Base-by-base conservation (phyloP, 2,888 invertebrate genomes). In the Diogma glabrata region DNA sequence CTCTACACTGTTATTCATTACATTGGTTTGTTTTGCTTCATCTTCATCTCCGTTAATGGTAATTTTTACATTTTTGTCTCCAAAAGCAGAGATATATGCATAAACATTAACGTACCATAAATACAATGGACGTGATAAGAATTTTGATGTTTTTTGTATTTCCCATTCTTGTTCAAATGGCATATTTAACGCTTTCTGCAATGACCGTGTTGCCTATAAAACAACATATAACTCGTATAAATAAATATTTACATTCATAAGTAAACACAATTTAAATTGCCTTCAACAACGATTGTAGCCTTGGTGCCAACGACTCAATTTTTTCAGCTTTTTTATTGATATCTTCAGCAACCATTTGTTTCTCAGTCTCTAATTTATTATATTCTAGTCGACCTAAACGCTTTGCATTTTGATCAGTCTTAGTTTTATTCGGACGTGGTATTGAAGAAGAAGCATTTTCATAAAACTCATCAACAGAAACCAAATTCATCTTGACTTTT, bases 401-500 rank as follows among this genome's bases (percentile, higher is more conserved):
- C 54, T 85, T 73, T 60, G 86, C 84, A 70, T 96, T 95, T 36
- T 77, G 75, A 69, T 88, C 80, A 46, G 69, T 71, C 60, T 77
- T 75, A 2, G 87, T 87, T 23, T 77, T 61, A 52, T 82, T 79
- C 22, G 22, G 77, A 56, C 82, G 75, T 12, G 82, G 75, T 52
- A 89, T 76, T 46, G 74, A 75, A 58, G 74, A 68, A 8, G 90
- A 88, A 17, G 92, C 91, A 65, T 84, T 78, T 60, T 75, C 74
- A 62, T 84, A 86, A 67, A 95, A 95, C 61, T 91, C 87, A 52
- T 87, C 83, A 49, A 87, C 75, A 1, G 87, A 70, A 2, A 96
- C 85, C 48, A 96, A 73, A 62, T 70, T 94, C 91, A 76, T 95
- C 93, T 67, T 90, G 89, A 9, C 94, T 94, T 65, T 91, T 94